These are phyloP conservation scores for Papilio demoleus DNA, from an alignment of 2,888 invertebrate species.

Conservation along the genomic window DNA sequence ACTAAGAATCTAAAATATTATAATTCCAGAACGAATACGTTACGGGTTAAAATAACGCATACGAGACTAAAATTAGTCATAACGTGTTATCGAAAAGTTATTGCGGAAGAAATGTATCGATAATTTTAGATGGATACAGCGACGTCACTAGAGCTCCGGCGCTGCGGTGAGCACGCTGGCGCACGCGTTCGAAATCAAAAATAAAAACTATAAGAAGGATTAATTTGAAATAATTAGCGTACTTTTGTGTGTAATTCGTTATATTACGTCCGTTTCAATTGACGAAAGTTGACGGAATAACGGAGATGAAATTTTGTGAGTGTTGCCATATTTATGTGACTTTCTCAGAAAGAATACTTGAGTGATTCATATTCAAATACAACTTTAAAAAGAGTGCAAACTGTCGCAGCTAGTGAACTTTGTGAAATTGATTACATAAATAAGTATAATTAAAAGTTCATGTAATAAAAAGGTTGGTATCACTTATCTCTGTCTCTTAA, in stretches of 20 bases:
- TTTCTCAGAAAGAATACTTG: conserved; percentile 43
- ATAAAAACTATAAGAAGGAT: conserved; percentile 56
- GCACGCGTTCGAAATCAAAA: conserved; percentile 62
- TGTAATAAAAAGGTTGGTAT: no score
- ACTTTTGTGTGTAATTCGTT: conserved; percentile 1
- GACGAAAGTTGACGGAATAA: conserved; percentile 32
- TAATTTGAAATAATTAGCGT: conserved; percentile 43
- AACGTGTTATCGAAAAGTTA: conserved; percentile 32
- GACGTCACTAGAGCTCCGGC: conserved; percentile 32
- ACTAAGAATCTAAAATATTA: not conserved
- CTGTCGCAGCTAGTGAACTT: no score
- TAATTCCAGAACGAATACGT: conserved; percentile 31
- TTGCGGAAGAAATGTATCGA: conserved; percentile 40
- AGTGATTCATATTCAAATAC: conserved; percentile 36
- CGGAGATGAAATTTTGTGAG: conserved; percentile 45
- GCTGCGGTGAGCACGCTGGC: conserved; percentile 48
- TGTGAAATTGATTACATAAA: no score
- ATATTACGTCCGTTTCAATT: conserved; percentile 35
- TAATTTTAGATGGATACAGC: conserved; percentile 28
- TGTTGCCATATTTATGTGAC: conserved; percentile 47
- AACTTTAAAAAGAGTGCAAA: not conserved
- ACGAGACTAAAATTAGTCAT: conserved; percentile 26
- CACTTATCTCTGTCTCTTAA: no score
- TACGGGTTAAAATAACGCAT: conserved; percentile 35
- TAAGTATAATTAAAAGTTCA: no score